Conservation (phyloP, 2,113 vertebrate species). For the Synchiropus splendidus region DNA sequence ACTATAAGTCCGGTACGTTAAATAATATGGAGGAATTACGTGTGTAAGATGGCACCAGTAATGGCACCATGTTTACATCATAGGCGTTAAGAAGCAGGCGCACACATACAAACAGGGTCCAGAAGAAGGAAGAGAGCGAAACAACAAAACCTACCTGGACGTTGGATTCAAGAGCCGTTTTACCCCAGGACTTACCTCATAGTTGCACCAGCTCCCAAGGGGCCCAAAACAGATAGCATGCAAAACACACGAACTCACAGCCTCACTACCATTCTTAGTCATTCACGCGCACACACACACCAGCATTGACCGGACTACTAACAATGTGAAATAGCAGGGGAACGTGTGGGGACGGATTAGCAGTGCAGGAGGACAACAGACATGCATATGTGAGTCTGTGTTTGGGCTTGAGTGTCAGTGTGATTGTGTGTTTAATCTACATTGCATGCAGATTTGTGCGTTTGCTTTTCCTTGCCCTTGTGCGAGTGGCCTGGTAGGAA, state of each 20-base stretch:
- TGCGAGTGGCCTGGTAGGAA: conserved; percentile 46
- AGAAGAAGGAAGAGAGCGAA: conserved; percentile 18
- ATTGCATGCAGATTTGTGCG: conserved; percentile 14
- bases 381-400: conserved; percentile 14
- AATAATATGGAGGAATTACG: conserved; percentile 9
- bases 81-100: not conserved
- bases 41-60: conserved; percentile 9
- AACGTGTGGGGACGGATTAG: conserved; percentile 55
- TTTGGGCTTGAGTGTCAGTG: not conserved
- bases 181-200: conserved; percentile 68
- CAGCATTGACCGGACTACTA: conserved; percentile 36
- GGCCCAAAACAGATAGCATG: conserved; percentile 62
- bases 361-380: conserved; percentile 48
- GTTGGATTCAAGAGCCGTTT: conserved; percentile 57
- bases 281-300: conserved; percentile 9
- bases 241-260: conserved; percentile 31
- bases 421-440: conserved; percentile 6
- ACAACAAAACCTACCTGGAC: conserved; percentile 66
- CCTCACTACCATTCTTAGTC: not conserved
- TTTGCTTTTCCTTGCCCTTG: conserved; percentile 51
- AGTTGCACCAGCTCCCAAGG: conserved; percentile 49
- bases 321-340: conserved; percentile 45
- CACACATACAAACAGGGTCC: conserved; percentile 23
- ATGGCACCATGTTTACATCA: conserved; percentile 12
- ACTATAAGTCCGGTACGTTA: conserved; percentile 1